phyloP scores from a whole-genome alignment of 2,888 invertebrate species.

The Hydropsyche betteni region DNA sequence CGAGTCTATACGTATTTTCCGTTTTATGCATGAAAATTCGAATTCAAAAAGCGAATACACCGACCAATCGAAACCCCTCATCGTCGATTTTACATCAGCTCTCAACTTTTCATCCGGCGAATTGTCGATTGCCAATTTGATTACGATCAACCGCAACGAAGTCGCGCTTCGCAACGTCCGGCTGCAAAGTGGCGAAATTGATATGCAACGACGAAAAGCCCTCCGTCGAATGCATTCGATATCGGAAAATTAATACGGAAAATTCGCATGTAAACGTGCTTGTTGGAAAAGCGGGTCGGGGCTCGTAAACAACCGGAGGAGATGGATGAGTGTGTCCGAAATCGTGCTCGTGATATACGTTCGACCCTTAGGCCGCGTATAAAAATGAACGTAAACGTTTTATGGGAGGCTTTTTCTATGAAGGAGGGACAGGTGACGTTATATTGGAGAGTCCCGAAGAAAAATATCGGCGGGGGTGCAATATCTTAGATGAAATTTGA shows the following conservation, averaged over 20 bases:
- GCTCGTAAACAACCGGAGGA: conserved; percentile 16
- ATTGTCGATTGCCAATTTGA: too few relatives aligned
- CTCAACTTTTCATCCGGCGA: too few relatives aligned
- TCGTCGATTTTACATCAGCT: too few relatives aligned
- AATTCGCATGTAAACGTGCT: neutral
- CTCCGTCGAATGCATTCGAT: neutral
- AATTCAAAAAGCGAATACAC: neutral
- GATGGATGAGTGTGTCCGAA: conserved; percentile 12
- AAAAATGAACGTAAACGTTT: conserved; percentile 22
- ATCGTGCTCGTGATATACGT: conserved; percentile 16
- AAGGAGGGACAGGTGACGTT: conserved; percentile 4
- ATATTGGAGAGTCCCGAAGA: neutral
- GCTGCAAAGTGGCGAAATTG: too few relatives aligned
- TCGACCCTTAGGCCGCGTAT: neutral
- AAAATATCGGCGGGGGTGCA: too few relatives aligned
- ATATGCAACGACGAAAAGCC: too few relatives aligned
- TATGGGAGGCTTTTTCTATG: neutral
- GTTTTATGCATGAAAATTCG: neutral
- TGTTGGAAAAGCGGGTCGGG: neutral
- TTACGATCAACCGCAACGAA: too few relatives aligned
- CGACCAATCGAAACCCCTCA: too few relatives aligned
- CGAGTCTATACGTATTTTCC: too few relatives aligned
- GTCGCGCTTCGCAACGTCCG: too few relatives aligned
- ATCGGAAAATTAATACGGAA: neutral
- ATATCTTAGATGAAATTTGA: too few relatives aligned